Percentiles rank a stretch among this genome's conserved stretches.
Conservation (phyloP, 2,888 invertebrate species). For the Aromia moschata region DNA sequence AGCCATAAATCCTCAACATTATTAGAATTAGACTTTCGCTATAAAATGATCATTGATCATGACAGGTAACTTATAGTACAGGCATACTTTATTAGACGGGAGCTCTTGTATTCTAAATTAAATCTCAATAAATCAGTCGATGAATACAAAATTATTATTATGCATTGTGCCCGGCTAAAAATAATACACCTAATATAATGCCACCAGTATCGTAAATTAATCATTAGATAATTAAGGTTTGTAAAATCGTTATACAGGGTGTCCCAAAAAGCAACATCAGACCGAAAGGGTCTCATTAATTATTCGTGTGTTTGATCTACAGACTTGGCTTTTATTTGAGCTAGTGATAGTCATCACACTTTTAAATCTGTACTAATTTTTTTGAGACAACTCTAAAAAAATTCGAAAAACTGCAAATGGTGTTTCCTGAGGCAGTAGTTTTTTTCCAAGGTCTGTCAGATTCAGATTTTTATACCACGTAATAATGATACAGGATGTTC, state of each 20-base stretch:
- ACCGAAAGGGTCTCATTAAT: too few species aligned
- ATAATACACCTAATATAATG: background rate
- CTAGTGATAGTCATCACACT: too few species aligned
- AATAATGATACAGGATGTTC: background rate
- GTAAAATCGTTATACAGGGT: too few species aligned
- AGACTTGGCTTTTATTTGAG: too few species aligned
- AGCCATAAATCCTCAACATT: constrained; percentile 1
- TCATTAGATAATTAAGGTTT: constrained; percentile 2
- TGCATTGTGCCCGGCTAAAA: background rate
- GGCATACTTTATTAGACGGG: constrained; percentile 1
- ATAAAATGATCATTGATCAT: constrained; percentile 7
- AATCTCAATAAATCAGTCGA: constrained; percentile 8
- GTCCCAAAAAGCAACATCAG: too few species aligned
- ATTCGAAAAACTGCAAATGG: too few species aligned
- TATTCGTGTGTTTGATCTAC: too few species aligned
- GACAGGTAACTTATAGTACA: constrained; percentile 9
- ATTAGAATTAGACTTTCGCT: constrained; percentile 10
- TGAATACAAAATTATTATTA: constrained; percentile 11
- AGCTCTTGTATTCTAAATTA: constrained; percentile 10
- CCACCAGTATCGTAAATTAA: constrained; percentile 1
- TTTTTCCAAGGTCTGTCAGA: too few species aligned
- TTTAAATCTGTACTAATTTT: too few species aligned
- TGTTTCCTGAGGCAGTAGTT: too few species aligned
- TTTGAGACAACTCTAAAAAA: too few species aligned
- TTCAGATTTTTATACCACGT: too few species aligned